Conservation (phyloP, 2,888 invertebrate species). For the Exephanes ischioxanthus region DNA sequence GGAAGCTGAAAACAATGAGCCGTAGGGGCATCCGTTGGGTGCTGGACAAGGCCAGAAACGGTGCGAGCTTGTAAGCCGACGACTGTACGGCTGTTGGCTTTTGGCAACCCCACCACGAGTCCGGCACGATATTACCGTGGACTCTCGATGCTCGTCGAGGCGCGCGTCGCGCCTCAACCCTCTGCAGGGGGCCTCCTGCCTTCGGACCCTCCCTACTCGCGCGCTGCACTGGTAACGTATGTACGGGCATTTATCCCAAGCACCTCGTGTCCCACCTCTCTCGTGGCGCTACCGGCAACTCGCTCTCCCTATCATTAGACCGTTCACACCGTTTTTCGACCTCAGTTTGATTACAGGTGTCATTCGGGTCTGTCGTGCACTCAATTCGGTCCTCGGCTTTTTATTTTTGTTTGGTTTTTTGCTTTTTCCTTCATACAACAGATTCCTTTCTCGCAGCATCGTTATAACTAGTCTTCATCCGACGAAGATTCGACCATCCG, state of each 20-base stretch:
- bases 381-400: slow-evolving; percentile 53
- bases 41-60: slow-evolving; percentile 81
- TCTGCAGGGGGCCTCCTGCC: slow-evolving; percentile 15
- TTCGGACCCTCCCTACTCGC: slow-evolving; percentile 28
- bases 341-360: slow-evolving; percentile 84
- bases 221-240: slow-evolving; percentile 34
- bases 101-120: slow-evolving; percentile 26
- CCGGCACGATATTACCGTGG: not conserved
- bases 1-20: slow-evolving; percentile 81
- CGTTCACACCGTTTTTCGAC: slow-evolving; percentile 78
- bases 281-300: slow-evolving; percentile 54
- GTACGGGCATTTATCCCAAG: slow-evolving; percentile 71
- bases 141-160: slow-evolving; percentile 14
- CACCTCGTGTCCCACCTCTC: slow-evolving; percentile 67
- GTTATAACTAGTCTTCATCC: not conserved
- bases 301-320: slow-evolving; percentile 77
- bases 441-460: not conserved
- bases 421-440: not conserved
- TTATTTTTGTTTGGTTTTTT: not conserved
- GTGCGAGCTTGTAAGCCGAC: slow-evolving; percentile 36
- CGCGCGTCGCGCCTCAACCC: slow-evolving; percentile 41
- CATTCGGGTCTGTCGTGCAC: slow-evolving; percentile 74
- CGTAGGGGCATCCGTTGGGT: slow-evolving; percentile 78
- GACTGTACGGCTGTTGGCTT: not conserved
- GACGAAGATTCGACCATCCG: not conserved